A percentile compares a stretch with the other conserved stretches of the same genome.
phyloP scores from a whole-genome alignment of 2,888 invertebrate genomes.

The Tetanocera ferruginea region DNA sequence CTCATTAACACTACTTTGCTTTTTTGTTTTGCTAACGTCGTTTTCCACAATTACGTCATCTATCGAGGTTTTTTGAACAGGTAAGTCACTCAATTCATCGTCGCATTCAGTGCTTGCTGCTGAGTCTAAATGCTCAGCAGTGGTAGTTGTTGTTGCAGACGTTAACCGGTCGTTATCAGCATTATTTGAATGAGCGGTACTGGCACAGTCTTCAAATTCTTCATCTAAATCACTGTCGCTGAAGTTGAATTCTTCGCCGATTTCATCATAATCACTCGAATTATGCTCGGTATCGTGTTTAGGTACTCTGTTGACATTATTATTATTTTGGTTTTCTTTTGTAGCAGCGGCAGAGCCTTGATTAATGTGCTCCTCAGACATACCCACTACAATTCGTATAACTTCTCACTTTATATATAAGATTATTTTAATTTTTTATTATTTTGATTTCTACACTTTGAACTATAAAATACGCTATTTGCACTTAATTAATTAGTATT shows the following conservation, averaged over 20 bases:
- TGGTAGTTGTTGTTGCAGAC: slow-evolving; percentile 24
- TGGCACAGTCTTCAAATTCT: slow-evolving; percentile 34
- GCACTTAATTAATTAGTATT: slow-evolving; percentile 34
- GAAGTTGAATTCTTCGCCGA: slow-evolving; percentile 63
- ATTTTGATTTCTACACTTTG: not conserved
- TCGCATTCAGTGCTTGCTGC: not conserved
- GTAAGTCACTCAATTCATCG: not conserved
- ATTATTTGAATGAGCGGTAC: slow-evolving; percentile 5
- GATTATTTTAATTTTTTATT: not conserved
- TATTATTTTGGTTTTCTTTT: slow-evolving; percentile 16
- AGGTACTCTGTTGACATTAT: slow-evolving; percentile 20
- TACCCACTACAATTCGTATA: not conserved
- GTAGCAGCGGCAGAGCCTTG: not conserved
- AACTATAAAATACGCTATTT: not conserved
- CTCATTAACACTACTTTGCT: slow-evolving; percentile 21
- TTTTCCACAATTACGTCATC: slow-evolving; percentile 34
- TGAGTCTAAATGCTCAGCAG: not conserved
- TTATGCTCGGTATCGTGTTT: not conserved
- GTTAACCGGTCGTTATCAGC: slow-evolving; percentile 32
- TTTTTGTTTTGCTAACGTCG: slow-evolving; percentile 17
- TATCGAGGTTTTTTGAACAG: not conserved
- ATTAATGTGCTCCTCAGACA: slow-evolving; percentile 18
- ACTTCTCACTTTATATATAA: not conserved
- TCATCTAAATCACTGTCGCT: slow-evolving; percentile 60
- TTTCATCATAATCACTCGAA: slow-evolving; percentile 55